Percentiles rank a stretch among this genome's conserved stretches.
Conservation (phyloP, 2,797 vertebrate genomes). For the Buphagus erythrorhynchus region DNA sequence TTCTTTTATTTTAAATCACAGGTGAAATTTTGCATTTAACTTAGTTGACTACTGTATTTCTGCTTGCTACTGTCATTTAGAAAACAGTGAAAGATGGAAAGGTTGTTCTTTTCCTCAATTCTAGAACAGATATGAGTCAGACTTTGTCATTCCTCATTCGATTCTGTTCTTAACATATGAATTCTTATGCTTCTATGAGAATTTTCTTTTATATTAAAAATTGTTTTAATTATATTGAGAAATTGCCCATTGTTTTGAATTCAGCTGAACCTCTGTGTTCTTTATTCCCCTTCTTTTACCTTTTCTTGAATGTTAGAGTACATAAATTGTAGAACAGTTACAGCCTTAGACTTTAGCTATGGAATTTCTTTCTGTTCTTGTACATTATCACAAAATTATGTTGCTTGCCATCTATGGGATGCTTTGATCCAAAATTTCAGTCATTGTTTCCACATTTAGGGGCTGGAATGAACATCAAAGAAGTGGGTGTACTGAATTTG, state of each 20-base stretch:
- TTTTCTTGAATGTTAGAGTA: slow-evolving; percentile 42
- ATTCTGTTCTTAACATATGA: neutral
- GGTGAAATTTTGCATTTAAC: neutral
- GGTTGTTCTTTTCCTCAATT: neutral
- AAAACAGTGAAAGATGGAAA: neutral
- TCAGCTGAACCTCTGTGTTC: neutral
- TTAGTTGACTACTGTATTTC: neutral
- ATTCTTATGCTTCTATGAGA: neutral
- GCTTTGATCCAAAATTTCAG: slow-evolving; percentile 81
- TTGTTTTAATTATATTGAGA: neutral
- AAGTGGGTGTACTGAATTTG: slow-evolving; percentile 76
- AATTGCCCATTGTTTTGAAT: neutral
- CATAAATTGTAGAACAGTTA: slow-evolving; percentile 36
- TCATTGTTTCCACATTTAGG: slow-evolving; percentile 86
- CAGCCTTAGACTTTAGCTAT: slow-evolving; percentile 19
- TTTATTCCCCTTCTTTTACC: neutral
- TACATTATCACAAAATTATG: slow-evolving; percentile 69
- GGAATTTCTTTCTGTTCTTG: slow-evolving; percentile 53
- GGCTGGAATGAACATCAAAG: slow-evolving; percentile 84
- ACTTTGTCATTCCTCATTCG: neutral
- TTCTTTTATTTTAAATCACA: neutral
- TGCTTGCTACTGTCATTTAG: neutral
- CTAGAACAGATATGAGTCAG: neutral
- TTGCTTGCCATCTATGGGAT: slow-evolving; percentile 73
- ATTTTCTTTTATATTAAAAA: neutral